Conservation (phyloP, 1,140 invertebrate species). For the Neodiprion virginianus region DNA sequence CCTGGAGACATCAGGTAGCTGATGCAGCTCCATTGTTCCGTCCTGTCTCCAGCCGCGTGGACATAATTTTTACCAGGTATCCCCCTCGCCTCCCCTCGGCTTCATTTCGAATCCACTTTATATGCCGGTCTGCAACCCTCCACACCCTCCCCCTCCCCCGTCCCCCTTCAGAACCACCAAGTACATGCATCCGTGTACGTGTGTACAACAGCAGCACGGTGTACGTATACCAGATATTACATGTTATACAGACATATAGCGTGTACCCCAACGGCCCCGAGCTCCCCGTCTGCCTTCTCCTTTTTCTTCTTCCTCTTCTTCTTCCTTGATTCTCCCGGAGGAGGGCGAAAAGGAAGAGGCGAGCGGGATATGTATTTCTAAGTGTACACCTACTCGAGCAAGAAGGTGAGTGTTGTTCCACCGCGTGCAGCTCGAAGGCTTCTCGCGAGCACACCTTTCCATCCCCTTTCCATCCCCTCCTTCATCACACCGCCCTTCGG, state of each 20-base stretch:
- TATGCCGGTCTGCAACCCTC: conserved; percentile 46
- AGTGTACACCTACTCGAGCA: not conserved
- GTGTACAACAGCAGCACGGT: too few species aligned
- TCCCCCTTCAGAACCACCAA: too few species aligned
- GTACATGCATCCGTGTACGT: too few species aligned
- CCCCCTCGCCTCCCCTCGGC: conserved; percentile 32
- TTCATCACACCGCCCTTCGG: not conserved
- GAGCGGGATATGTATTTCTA: not conserved
- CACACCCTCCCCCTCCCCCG: too few species aligned
- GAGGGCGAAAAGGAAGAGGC: conserved; percentile 3
- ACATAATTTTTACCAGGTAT: not conserved
- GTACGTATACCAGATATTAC: too few species aligned
- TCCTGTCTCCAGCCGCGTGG: too few species aligned
- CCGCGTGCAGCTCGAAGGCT: not conserved
- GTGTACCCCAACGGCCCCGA: too few species aligned
- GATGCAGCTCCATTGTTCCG: too few species aligned
- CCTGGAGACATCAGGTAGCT: too few species aligned
- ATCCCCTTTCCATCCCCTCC: not conserved
- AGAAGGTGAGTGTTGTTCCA: not conserved
- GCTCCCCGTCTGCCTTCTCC: conserved; percentile 4
- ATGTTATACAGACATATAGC: too few species aligned
- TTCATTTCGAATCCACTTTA: conserved; percentile 59
- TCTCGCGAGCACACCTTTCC: not conserved
- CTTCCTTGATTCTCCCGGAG: not conserved
- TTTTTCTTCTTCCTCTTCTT: not conserved